phyloP scores from a whole-genome alignment of 2,888 invertebrate species.

The Glaucopsyche alexis region DNA sequence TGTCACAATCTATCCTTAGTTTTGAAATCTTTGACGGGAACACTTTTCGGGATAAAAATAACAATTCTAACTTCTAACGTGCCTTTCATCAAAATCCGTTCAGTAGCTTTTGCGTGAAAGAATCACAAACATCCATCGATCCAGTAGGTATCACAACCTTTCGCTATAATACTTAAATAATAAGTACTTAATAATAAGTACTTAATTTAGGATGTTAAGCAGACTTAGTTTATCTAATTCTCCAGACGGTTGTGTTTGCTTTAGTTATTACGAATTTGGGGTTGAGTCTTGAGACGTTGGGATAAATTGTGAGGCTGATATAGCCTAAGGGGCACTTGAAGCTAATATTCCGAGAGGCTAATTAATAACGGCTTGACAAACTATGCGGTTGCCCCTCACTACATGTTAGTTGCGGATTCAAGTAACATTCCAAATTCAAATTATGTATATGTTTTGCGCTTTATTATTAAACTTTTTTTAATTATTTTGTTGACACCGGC shows the following conservation, averaged over 20 bases:
- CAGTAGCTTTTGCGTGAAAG: no score
- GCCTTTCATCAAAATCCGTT: no score
- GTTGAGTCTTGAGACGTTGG: background rate
- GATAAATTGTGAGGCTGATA: constrained; percentile 19
- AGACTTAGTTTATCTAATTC: background rate
- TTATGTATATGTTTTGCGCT: background rate
- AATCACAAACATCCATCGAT: no score
- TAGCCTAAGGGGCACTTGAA: constrained; percentile 3
- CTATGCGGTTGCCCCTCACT: constrained; percentile 51
- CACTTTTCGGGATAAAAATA: no score
- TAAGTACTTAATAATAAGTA: no score
- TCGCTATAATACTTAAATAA: no score
- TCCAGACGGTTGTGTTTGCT: constrained; percentile 15
- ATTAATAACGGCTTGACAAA: constrained; percentile 70
- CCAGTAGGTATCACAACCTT: no score
- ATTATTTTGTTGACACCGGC: background rate
- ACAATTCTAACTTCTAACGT: no score
- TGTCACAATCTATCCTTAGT: no score
- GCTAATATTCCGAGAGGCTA: constrained; percentile 44
- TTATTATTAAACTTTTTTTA: background rate
- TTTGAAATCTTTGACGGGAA: no score
- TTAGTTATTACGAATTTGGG: constrained; percentile 27
- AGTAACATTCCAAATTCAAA: background rate
- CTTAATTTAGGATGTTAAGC: background rate
- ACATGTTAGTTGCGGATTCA: constrained; percentile 33